Evolutionary conservation across 1,140 invertebrate genomes (phyloP).

Genomic region (Aphaenogaster ashmeadi): DNA sequence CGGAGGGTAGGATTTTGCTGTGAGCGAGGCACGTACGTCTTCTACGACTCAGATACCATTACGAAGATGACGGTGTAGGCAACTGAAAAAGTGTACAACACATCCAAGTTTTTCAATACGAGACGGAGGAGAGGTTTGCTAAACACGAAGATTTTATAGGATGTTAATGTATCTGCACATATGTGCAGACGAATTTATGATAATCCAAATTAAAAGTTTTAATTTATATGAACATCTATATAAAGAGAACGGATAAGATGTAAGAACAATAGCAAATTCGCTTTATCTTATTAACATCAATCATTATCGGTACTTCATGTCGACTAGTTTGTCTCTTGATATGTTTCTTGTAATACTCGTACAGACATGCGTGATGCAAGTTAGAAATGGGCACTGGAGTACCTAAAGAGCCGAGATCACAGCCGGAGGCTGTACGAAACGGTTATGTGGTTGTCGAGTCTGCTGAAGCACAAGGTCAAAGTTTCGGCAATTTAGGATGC

Average conservation of each 20-base stretch:
- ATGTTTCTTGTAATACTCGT: not conserved
- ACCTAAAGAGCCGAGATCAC: slow-evolving; percentile 10
- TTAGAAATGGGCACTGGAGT: slow-evolving; percentile 1
- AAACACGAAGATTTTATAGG: not conserved
- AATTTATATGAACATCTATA: not conserved
- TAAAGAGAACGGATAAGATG: not conserved
- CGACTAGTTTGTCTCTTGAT: slow-evolving; percentile 25
- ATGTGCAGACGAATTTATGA: not conserved
- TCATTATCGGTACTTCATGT: not conserved
- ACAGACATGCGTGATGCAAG: not conserved
- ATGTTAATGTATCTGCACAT: not conserved
- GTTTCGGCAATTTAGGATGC: slow-evolving; percentile 59
- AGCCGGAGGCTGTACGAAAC: slow-evolving; percentile 52
- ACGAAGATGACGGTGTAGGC: slow-evolving; percentile 59
- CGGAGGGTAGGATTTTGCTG: slow-evolving; percentile 24
- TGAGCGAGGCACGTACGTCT: slow-evolving; percentile 62
- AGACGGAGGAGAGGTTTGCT: slow-evolving; percentile 20
- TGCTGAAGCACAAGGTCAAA: slow-evolving; percentile 61
- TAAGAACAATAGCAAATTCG: not conserved
- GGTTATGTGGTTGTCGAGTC: slow-evolving; percentile 56
- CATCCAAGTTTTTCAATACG: slow-evolving; percentile 23
- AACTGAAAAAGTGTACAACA: slow-evolving; percentile 72
- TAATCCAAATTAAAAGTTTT: slow-evolving; percentile 68
- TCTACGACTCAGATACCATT: slow-evolving; percentile 71
- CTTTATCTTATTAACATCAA: not conserved